Base-by-base conservation (phyloP, 2,797 vertebrate genomes). In the Enteromius unitaeniatus region DNA sequence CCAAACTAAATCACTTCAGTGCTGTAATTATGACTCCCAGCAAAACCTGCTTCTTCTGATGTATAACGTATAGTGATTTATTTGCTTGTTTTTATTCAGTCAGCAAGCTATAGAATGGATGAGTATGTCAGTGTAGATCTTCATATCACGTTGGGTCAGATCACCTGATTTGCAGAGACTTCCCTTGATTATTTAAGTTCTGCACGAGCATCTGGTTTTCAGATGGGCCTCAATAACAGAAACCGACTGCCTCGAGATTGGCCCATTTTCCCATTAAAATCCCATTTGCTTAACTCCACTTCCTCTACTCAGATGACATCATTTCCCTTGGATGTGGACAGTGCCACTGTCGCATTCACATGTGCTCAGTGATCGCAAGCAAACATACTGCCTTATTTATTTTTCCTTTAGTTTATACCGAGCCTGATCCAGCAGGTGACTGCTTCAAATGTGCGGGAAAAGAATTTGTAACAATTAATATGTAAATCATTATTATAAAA, bases 221-320 rank as follows among this genome's bases (percentile, higher is more conserved):
- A 93, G 91, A 93, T 92, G 85, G 86, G 88, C 89, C 78, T 91
- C 83, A 86, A 84, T 79, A 78, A 84, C 86, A 88, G 53, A 85
- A 85, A 90, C 86, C 87, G 89, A 87, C 81, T 77, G 81, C n/a
- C 68, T 87, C 45, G 23, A 78, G 68, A 72, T 78, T 72, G 68
- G 74, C 78, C 84, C n/a, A 90, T 93, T 94, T 93, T 93, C 89
- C 91, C 86, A 91, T 93, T 92, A 91, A 78, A 82, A 84, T 88
- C 81, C 81, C 69, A 60, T 62, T 64, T 10, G 0, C 55, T 21
- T 55, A 23, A 21, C 23, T 58, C 37, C 55, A 49, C 84, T 72
- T 60, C 34, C 60, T 34, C 13, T 65, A 23, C 21, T 11, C 40
- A 70, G 14, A 51, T 84, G 58, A 79, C 68, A 78, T 73, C 68